These are phyloP conservation scores for Eupeodes luniger DNA, from an alignment of 2,888 invertebrate genomes.

Conservation along the genomic window DNA sequence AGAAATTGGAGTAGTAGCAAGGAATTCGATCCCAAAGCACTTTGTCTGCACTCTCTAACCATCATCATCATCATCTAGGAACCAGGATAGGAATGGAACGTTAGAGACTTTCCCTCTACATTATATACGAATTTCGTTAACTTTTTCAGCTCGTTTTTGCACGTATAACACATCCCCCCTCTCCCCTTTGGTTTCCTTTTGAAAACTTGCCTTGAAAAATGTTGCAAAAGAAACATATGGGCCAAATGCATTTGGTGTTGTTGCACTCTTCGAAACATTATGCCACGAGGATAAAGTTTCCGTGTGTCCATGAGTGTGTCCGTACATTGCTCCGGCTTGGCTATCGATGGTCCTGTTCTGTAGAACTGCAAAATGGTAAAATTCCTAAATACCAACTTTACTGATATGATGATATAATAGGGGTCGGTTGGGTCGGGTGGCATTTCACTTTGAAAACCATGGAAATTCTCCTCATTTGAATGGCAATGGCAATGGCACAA, in stretches of 20 bases:
- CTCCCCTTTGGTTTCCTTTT: neutral
- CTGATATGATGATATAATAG: neutral
- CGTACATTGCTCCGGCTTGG: neutral
- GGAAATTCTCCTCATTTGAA: slow-evolving; percentile 9
- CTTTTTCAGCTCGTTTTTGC: slow-evolving; percentile 23
- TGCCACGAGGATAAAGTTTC: slow-evolving; percentile 55
- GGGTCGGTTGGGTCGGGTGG: neutral
- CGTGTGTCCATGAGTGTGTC: neutral
- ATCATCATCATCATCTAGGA: slow-evolving; percentile 3
- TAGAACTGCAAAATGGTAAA: slow-evolving; percentile 29
- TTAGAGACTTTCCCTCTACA: slow-evolving; percentile 27
- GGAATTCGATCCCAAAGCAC: slow-evolving; percentile 66
- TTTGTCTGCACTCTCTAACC: slow-evolving; percentile 49
- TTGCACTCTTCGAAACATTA: slow-evolving; percentile 39
- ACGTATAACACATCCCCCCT: neutral
- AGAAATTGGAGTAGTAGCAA: slow-evolving; percentile 33
- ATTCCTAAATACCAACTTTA: slow-evolving; percentile 27
- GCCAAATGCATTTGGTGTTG: slow-evolving; percentile 25
- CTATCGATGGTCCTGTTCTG: neutral
- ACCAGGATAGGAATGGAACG: neutral
- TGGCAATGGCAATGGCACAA: neutral
- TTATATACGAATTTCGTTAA: slow-evolving; percentile 57
- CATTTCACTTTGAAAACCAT: slow-evolving; percentile 28
- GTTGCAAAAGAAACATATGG: slow-evolving; percentile 33
- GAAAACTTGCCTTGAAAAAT: slow-evolving; percentile 22